Base-by-base conservation (phyloP, 2,888 invertebrate genomes). In the Caenorhabditis afra region DNA sequence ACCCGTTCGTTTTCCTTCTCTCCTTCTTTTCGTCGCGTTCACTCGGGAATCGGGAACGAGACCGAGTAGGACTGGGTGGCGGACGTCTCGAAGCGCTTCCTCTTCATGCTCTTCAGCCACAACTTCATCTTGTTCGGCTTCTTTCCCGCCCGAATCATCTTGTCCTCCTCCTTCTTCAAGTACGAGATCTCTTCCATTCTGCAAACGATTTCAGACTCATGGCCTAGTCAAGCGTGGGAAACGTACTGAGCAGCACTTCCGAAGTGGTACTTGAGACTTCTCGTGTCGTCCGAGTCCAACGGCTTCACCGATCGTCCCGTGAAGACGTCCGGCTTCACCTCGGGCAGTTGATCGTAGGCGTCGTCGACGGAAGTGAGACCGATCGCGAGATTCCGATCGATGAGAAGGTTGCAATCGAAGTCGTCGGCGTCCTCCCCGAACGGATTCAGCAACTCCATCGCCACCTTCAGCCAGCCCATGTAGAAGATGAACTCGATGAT, bases 361-460 rank as follows among this genome's bases (percentile, higher is more conserved):
- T 81, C 83, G 45, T 83, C 80, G 0, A 79, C 79, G 0, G 79
- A 71, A 8, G 82, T 77, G 23, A 82, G 41, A 7, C 76, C 76
- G 23, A 82, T 78, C 14, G 83, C 81, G 20, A 83, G 58, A 62
- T 83, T 83, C 23, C 83, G 29, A 61, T 83, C 83, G 37, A 83
- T 74, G 20, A 83, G 39, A 11, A 83, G 66, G 55, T 83, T 83
- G 55, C 81, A 81, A 37, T 83, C 83, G 44, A 80, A 83, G 37
- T 83, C 83, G 37, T 83, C 83, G 10, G 81, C 81, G 52, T 83
- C 83, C 44, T 83, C 83, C 44, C 83, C 83, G 45, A 81, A 81
- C n/a, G 83, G 83, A 73, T 83, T 83, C 29, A 83, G 37, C 20
- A 83, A 58, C 41, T 79, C 83, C 83, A 83, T 83, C 12, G 83